Percentiles rank a stretch among this genome's conserved stretches.
These are phyloP conservation scores for Blastobasis lacticolella DNA, from an alignment of 2,888 invertebrate species.

Conservation along the genomic window DNA sequence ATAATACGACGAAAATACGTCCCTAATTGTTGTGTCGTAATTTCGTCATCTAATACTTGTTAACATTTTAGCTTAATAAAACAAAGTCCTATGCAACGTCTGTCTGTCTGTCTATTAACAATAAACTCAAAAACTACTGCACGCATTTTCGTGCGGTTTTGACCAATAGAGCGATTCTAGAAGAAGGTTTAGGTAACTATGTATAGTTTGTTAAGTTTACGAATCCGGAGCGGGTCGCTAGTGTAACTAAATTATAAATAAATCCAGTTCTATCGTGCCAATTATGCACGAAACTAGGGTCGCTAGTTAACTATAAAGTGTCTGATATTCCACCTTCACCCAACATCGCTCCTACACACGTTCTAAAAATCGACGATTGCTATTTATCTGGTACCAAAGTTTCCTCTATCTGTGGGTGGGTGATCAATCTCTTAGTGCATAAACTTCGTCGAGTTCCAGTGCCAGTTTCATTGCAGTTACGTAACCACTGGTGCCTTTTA, in stretches of 20 bases:
- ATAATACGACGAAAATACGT: too few relatives aligned
- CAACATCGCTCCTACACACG: not conserved
- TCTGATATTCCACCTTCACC: not conserved
- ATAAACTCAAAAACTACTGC: not conserved
- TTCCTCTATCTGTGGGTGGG: not conserved
- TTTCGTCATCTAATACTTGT: too few relatives aligned
- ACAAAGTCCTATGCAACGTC: too few relatives aligned
- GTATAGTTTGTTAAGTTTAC: not conserved
- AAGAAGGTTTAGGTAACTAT: not conserved
- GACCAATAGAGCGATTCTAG: not conserved
- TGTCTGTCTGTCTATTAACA: not conserved
- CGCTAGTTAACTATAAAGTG: not conserved
- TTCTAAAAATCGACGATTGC: not conserved
- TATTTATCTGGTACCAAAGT: slow-evolving; percentile 4
- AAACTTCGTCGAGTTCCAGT: not conserved
- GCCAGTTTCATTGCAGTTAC: not conserved
- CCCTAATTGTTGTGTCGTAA: too few relatives aligned
- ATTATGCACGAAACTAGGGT: too few relatives aligned
- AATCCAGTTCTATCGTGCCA: too few relatives aligned
- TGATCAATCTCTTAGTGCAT: slow-evolving; percentile 3
- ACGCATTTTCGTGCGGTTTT: not conserved
- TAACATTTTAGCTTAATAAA: too few relatives aligned
- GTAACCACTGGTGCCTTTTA: not conserved
- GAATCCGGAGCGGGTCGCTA: too few relatives aligned
- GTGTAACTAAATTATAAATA: too few relatives aligned